A percentile compares a stretch with the other conserved stretches of the same genome.
Conservation (phyloP, 1,140 invertebrate species). For the Bradynema listronoti region DNA sequence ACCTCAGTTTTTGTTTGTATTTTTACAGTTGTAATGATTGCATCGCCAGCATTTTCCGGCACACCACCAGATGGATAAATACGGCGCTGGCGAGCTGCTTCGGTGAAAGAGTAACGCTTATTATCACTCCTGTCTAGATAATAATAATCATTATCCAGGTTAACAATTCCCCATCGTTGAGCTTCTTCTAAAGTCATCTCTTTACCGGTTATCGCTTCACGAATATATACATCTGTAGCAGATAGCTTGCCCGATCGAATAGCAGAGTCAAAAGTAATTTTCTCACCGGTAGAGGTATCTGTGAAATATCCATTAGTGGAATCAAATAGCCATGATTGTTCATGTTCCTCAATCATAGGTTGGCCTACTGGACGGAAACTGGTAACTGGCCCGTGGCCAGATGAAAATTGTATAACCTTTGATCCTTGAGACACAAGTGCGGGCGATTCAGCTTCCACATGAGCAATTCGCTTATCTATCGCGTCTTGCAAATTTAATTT, state of each 20-base stretch:
- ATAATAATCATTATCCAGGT: conserved; percentile 66
- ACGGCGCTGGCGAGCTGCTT: conserved; percentile 53
- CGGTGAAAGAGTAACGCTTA: conserved; percentile 71
- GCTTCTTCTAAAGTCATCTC: conserved; percentile 68
- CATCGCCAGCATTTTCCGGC: conserved; percentile 63
- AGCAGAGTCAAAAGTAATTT: conserved; percentile 69
- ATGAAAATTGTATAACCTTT: conserved; percentile 56
- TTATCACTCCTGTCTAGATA: conserved; percentile 66
- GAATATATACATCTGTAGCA: conserved; percentile 64
- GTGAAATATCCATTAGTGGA: conserved; percentile 41
- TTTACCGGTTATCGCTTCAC: conserved; percentile 68
- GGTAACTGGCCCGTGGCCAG: conserved; percentile 50
- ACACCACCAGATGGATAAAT: conserved; percentile 56
- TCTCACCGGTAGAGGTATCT: conserved; percentile 64
- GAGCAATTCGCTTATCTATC: conserved; percentile 69
- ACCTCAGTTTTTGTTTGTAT: conserved; percentile 37
- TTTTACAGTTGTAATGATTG: conserved; percentile 65
- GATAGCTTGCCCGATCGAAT: conserved; percentile 59
- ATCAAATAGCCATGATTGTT: conserved; percentile 52
- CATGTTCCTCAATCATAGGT: conserved; percentile 49
- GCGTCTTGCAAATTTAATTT: conserved; percentile 74
- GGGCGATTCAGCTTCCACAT: conserved; percentile 55
- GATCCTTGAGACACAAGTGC: conserved; percentile 24
- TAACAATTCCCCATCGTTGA: conserved; percentile 66
- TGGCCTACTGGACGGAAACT: conserved; percentile 60